Evolutionary conservation across 2,113 vertebrate species (phyloP).

Genomic region (Vimba vimba): DNA sequence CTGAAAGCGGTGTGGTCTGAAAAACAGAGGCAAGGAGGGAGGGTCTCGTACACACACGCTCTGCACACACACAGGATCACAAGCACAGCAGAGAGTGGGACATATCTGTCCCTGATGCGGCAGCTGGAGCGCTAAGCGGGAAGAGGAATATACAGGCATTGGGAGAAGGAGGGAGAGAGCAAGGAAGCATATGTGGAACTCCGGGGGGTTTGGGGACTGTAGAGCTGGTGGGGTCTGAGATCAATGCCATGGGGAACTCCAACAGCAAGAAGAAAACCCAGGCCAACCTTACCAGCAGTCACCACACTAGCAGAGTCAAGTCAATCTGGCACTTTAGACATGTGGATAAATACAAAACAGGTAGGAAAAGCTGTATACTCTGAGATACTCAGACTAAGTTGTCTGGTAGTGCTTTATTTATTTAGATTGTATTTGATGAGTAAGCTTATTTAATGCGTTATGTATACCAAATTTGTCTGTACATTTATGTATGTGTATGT

Average conservation of each 20-base stretch:
- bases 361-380: slow-evolving; percentile 66
- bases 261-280: slow-evolving; percentile 83
- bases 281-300: slow-evolving; percentile 34
- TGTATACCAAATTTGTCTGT: background rate
- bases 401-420: background rate
- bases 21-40: slow-evolving; percentile 35
- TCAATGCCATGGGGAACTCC: slow-evolving; percentile 85
- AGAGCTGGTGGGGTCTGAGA: slow-evolving; percentile 45
- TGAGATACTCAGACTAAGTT: background rate
- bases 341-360: slow-evolving; percentile 76
- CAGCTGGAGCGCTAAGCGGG: slow-evolving; percentile 39
- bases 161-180: background rate
- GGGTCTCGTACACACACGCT: slow-evolving; percentile 48
- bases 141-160: slow-evolving; percentile 16
- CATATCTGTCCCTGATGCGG: slow-evolving; percentile 60
- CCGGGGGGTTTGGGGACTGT: slow-evolving; percentile 42
- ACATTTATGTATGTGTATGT: background rate
- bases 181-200: slow-evolving; percentile 39
- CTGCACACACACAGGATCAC: slow-evolving; percentile 42
- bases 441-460: background rate
- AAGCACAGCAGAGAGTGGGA: slow-evolving; percentile 55
- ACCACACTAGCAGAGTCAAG: slow-evolving; percentile 65
- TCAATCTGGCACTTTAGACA: slow-evolving; percentile 81
- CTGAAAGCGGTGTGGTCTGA: slow-evolving; percentile 58
- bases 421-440: background rate